These are phyloP conservation scores for Hippasteria phrygiana DNA, from an alignment of 53 echinoderm and acorn worm species.

Conservation along the genomic window DNA sequence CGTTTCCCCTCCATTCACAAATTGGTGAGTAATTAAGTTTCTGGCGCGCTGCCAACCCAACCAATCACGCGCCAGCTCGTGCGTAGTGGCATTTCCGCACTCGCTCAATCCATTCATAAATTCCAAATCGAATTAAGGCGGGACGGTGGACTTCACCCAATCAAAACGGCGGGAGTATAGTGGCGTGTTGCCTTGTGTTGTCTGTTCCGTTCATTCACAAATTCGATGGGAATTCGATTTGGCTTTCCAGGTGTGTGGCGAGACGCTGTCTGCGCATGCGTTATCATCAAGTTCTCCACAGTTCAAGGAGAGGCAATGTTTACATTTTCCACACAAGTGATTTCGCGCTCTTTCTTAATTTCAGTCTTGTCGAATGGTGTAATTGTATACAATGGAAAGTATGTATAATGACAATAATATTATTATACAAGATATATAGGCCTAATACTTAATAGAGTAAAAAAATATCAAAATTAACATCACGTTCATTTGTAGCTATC, in stretches of 20 bases:
- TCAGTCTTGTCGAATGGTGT: not conserved
- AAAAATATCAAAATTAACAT: not conserved
- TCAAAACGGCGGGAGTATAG: not conserved
- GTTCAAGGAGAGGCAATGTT: slow-evolving; percentile 33
- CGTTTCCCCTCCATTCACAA: slow-evolving; percentile 45
- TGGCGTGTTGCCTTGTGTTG: slow-evolving; percentile 16
- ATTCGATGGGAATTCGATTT: slow-evolving; percentile 58
- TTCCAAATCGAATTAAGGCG: slow-evolving; percentile 43
- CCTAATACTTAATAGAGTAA: too few relatives aligned
- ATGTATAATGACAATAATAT: too few relatives aligned
- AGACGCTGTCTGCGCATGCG: slow-evolving; percentile 14
- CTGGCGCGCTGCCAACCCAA: not conserved
- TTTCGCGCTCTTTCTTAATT: not conserved
- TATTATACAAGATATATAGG: too few relatives aligned
- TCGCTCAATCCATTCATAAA: slow-evolving; percentile 52
- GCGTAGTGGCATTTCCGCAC: not conserved
- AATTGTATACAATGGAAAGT: not conserved
- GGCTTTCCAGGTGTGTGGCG: slow-evolving; percentile 26
- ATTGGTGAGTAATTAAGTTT: slow-evolving; percentile 56
- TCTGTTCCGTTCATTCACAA: slow-evolving; percentile 26
- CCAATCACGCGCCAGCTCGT: slow-evolving; percentile 43
- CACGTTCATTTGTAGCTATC: too few relatives aligned
- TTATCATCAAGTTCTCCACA: not conserved
- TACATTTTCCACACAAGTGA: slow-evolving; percentile 22
- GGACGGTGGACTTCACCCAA: slow-evolving; percentile 47